Evolutionary conservation across 1,140 invertebrate genomes (phyloP).

Genomic region (Brachionus rotundiformis): DNA sequence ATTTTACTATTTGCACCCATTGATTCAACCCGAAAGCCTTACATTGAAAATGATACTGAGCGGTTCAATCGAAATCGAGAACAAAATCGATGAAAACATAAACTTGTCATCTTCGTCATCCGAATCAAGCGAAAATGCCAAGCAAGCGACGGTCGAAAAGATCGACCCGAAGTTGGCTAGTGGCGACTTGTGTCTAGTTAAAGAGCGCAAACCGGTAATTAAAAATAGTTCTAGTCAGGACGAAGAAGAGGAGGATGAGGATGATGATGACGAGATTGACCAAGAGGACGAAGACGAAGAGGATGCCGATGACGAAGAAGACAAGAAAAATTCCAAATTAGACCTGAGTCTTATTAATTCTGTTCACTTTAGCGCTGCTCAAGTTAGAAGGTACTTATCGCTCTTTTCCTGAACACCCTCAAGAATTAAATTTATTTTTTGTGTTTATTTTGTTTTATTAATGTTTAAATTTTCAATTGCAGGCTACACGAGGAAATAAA

Average conservation of each 20-base stretch:
- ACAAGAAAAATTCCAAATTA: constrained; percentile 25
- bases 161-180: background rate
- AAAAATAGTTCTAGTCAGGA: constrained; percentile 20
- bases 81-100: constrained; percentile 25
- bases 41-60: constrained; percentile 22
- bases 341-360: constrained; percentile 42
- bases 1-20: background rate
- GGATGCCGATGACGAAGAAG: background rate
- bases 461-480: constrained; percentile 21
- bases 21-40: background rate
- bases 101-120: constrained; percentile 31
- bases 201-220: constrained; percentile 11
- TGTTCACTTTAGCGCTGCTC: constrained; percentile 41
- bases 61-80: constrained; percentile 44
- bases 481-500: constrained; percentile 51
- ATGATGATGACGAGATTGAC: background rate
- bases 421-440: too few species aligned
- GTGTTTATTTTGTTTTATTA: too few species aligned
- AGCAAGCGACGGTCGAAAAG: background rate
- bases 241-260: background rate
- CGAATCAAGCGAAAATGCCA: background rate
- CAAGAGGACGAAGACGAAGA: constrained; percentile 14
- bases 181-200: background rate
- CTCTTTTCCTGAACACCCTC: background rate
- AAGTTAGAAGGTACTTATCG: constrained; percentile 48